Evolutionary conservation across 2,888 invertebrate genomes (phyloP).

Genomic region (Drosophila prostipennis): DNA sequence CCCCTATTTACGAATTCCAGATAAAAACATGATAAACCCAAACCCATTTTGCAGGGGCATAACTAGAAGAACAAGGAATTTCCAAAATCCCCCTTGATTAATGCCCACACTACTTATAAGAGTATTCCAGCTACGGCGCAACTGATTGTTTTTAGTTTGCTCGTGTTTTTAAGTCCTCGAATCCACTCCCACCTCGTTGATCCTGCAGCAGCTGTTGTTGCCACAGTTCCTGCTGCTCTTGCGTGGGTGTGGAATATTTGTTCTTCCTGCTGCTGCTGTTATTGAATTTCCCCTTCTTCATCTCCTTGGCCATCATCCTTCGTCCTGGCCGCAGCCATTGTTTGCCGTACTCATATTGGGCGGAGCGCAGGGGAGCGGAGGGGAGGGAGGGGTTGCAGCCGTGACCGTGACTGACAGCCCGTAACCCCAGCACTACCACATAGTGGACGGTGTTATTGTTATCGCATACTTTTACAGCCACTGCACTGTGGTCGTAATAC

Average conservation of each 20-base stretch:
- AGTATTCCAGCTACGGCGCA: conserved; percentile 1
- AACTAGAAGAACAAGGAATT: too few species aligned
- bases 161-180: conserved; percentile 21
- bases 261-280: conserved; percentile 45
- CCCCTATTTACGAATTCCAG: background rate
- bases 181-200: conserved; percentile 9
- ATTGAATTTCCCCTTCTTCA: conserved; percentile 60
- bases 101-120: background rate
- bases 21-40: too few species aligned
- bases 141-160: background rate
- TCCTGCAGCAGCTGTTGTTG: conserved; percentile 37
- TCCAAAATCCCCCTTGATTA: background rate
- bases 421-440: conserved; percentile 51
- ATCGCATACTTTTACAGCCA: conserved; percentile 15
- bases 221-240: conserved; percentile 14
- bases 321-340: conserved; percentile 29
- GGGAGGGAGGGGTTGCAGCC: conserved; percentile 29
- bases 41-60: too few species aligned
- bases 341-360: conserved; percentile 5
- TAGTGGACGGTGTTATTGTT: conserved; percentile 38
- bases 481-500: conserved; percentile 3
- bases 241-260: conserved; percentile 38
- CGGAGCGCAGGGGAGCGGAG: background rate
- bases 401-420: conserved; percentile 68
- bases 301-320: conserved; percentile 43